These are phyloP conservation scores for Brachylomia viminalis DNA, from an alignment of 2,888 invertebrate genomes.

Conservation along the genomic window DNA sequence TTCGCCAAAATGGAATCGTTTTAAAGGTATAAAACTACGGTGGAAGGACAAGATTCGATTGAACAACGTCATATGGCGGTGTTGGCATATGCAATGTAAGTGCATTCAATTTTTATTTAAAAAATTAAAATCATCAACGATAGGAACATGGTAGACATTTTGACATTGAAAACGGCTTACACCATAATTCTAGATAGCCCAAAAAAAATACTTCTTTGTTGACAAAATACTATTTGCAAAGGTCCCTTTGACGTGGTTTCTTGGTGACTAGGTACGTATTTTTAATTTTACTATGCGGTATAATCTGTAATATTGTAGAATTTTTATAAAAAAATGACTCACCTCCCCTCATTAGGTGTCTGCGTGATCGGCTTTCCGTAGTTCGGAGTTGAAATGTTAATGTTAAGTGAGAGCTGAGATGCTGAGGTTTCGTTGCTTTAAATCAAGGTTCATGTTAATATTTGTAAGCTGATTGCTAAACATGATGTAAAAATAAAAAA, in stretches of 20 bases:
- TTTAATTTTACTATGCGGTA: conserved; percentile 23
- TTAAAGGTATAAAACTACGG: conserved; percentile 98
- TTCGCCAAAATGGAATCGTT: conserved; percentile 99
- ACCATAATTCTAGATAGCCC: not conserved
- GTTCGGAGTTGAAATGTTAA: conserved; percentile 24
- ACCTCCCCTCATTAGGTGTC: conserved; percentile 14
- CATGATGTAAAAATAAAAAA: conserved; percentile 4
- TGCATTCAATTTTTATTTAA: conserved; percentile 8
- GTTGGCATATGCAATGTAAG: conserved; percentile 99
- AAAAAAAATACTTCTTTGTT: not conserved
- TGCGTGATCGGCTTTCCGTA: conserved; percentile 31
- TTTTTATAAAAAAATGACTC: conserved; percentile 27
- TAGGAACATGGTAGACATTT: not conserved
- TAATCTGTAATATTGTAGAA: not conserved
- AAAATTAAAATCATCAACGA: not conserved
- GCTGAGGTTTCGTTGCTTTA: not conserved
- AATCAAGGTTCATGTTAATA: conserved; percentile 2
- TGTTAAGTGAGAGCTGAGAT: conserved; percentile 5
- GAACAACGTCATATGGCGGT: conserved; percentile 99
- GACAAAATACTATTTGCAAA: conserved; percentile 19
- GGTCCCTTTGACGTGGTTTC: conserved; percentile 15
- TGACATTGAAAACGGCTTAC: not conserved
- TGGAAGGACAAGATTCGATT: conserved; percentile 99
- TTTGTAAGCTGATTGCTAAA: conserved; percentile 3
- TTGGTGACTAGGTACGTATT: conserved; percentile 15